phyloP scores from a whole-genome alignment of 2,797 vertebrate species.

The Periophthalmus magnuspinnatus region DNA sequence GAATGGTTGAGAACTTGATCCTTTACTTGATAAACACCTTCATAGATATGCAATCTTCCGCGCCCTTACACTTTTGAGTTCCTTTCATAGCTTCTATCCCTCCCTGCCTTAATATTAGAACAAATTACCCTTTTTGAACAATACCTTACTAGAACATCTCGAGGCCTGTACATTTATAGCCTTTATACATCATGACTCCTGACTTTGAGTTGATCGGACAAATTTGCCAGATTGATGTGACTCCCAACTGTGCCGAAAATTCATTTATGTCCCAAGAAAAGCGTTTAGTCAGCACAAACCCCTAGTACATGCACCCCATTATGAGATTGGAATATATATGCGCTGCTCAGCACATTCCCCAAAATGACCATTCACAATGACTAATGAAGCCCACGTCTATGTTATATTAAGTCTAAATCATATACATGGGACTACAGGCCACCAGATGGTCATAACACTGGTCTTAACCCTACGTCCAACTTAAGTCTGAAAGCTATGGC shows the following conservation, averaged over 20 bases:
- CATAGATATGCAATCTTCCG: background rate
- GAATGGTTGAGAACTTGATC: too few relatives aligned
- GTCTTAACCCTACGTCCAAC: too few relatives aligned
- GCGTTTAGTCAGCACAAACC: conserved; percentile 54
- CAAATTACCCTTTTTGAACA: background rate
- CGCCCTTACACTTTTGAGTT: background rate
- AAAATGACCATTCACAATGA: conserved; percentile 73
- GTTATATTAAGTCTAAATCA: conserved; percentile 60
- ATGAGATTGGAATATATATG: conserved; percentile 57
- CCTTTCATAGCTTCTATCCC: background rate
- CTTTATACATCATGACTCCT: too few relatives aligned
- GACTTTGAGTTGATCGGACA: conserved; percentile 29
- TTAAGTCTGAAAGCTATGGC: too few relatives aligned
- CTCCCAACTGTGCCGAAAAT: conserved; percentile 47
- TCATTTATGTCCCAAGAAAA: conserved; percentile 56
- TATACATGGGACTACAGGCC: conserved; percentile 35
- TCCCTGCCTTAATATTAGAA: background rate
- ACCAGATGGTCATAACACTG: too few relatives aligned
- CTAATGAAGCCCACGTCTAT: conserved; percentile 59
- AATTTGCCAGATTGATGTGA: conserved; percentile 52
- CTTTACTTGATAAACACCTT: too few relatives aligned
- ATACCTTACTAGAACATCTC: background rate
- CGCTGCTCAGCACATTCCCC: conserved; percentile 65
- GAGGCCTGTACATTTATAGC: background rate
- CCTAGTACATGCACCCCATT: conserved; percentile 51